A percentile compares a stretch with the other conserved stretches of the same genome.
These are phyloP conservation scores for Drosophila pallidifrons DNA, from an alignment of 1,140 invertebrate species.

Conservation along the genomic window DNA sequence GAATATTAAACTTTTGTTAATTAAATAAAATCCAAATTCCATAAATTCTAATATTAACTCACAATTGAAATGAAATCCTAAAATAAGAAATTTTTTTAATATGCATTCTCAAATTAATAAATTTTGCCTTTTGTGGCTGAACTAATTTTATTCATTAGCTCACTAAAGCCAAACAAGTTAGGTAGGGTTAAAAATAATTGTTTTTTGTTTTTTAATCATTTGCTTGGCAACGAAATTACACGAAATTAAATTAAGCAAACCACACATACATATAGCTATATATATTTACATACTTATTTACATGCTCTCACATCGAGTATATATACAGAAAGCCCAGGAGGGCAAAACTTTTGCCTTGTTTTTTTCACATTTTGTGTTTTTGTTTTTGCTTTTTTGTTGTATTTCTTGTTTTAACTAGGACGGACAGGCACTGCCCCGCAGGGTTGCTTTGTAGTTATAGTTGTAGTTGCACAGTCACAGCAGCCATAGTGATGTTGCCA, in stretches of 20 bases:
- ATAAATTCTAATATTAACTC: no score
- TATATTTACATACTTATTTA: slow-evolving; percentile 11
- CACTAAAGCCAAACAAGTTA: slow-evolving; percentile 8
- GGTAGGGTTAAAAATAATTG: slow-evolving; percentile 1
- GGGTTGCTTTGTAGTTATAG: slow-evolving; percentile 53
- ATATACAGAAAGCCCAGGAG: slow-evolving; percentile 21
- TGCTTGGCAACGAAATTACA: slow-evolving; percentile 12
- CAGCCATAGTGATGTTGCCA: slow-evolving; percentile 71
- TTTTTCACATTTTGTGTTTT: slow-evolving; percentile 20
- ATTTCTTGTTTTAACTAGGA: slow-evolving; percentile 33
- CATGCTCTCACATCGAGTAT: slow-evolving; percentile 22
- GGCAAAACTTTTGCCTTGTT: slow-evolving; percentile 30
- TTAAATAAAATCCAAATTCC: no score
- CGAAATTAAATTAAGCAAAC: slow-evolving; percentile 25
- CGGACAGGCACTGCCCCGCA: slow-evolving; percentile 37
- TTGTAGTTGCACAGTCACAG: slow-evolving; percentile 36
- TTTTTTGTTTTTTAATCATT: slow-evolving; percentile 5
- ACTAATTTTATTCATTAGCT: neutral
- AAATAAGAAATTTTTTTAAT: no score
- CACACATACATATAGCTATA: neutral
- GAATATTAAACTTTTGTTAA: no score
- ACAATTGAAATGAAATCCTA: no score
- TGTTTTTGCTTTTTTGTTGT: neutral
- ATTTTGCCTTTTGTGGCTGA: no score
- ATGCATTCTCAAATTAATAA: no score